Percentiles rank a stretch among this genome's conserved stretches.
Conservation (phyloP, 2,797 vertebrate genomes). For the Callimico goeldii region DNA sequence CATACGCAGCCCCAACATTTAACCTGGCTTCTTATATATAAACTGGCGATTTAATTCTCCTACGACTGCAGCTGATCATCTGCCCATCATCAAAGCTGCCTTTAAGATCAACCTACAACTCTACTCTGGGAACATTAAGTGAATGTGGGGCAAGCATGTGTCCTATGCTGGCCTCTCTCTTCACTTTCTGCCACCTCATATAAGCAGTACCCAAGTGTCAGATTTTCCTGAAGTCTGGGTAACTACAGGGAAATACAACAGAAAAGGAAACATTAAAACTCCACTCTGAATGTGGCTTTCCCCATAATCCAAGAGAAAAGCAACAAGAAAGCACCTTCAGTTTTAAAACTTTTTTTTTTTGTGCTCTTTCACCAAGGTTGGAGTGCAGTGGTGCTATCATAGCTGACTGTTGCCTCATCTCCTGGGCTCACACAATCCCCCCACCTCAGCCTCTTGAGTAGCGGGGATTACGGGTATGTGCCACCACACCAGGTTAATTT, state of each 20-base stretch:
- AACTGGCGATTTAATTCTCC: constrained; percentile 35
- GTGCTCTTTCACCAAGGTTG: not conserved
- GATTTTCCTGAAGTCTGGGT: not conserved
- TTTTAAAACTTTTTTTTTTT: no score
- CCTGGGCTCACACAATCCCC: no score
- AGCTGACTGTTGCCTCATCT: no score
- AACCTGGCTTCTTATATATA: constrained; percentile 25
- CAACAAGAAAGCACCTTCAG: not conserved
- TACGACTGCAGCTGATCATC: not conserved
- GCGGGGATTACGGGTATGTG: no score
- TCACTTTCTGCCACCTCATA: not conserved
- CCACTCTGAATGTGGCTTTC: not conserved
- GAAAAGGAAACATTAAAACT: not conserved
- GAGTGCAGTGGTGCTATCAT: no score
- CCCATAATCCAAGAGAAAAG: not conserved
- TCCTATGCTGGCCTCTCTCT: not conserved
- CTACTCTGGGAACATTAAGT: not conserved
- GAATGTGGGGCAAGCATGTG: not conserved
- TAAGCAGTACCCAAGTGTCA: not conserved
- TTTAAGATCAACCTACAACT: constrained; percentile 23
- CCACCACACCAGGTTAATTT: no score
- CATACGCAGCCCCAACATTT: not conserved
- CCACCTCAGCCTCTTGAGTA: no score
- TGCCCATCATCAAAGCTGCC: constrained; percentile 7
- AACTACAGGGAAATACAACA: not conserved